Evolutionary conservation across 2,113 vertebrate species (phyloP).

Genomic region (Varanus komodoensis): DNA sequence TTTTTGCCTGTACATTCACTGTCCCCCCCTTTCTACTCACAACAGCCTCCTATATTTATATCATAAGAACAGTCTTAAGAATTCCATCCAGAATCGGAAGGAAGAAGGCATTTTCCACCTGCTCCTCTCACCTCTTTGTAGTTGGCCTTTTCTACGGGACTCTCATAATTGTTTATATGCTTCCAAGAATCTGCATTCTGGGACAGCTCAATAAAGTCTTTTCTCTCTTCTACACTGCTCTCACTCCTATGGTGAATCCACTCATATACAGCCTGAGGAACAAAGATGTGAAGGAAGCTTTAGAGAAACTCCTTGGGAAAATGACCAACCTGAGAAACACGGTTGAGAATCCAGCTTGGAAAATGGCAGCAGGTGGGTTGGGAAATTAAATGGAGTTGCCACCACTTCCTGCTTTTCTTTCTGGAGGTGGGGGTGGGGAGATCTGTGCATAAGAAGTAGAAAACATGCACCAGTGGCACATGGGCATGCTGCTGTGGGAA

Average conservation of each 20-base stretch:
- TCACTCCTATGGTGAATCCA: constrained; percentile 6
- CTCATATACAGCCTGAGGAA: constrained; percentile 3
- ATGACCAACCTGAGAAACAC: not conserved
- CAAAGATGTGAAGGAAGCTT: constrained; percentile 14
- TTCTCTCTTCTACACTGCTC: not conserved
- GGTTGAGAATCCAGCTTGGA: not conserved
- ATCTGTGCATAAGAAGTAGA: not conserved
- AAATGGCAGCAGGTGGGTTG: not conserved
- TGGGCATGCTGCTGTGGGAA: no score
- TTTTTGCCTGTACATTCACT: not conserved
- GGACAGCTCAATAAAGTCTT: not conserved
- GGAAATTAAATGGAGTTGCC: not conserved
- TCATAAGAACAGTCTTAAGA: not conserved
- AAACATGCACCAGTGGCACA: no score
- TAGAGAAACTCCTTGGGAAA: not conserved
- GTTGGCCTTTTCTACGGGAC: constrained; percentile 15
- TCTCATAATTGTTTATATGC: not conserved
- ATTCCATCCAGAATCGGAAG: not conserved
- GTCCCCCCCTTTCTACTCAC: not conserved
- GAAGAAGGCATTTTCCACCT: constrained; percentile 30
- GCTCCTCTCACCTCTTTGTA: constrained; percentile 3
- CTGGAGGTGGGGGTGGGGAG: no score
- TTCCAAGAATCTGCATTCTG: not conserved
- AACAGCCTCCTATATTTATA: not conserved
- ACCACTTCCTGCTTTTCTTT: not conserved